A percentile compares a stretch with the other conserved stretches of the same genome.
Evolutionary conservation across 2,888 invertebrate species (phyloP).

Genomic region (Palloptera scutellata): DNA sequence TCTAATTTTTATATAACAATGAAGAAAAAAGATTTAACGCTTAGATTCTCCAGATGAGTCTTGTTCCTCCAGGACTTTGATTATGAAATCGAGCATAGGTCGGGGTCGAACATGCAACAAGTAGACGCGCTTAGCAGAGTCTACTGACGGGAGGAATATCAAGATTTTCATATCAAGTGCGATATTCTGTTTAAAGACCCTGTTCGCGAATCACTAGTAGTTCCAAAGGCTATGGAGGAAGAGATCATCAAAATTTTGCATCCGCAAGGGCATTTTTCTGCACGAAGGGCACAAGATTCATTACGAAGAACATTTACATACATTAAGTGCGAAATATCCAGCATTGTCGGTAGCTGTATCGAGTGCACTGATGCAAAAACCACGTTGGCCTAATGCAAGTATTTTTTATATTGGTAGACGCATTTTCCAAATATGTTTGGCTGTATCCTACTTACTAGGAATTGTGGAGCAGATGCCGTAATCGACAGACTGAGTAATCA

Average conservation of each 20-base stretch:
- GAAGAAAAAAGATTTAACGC: conserved; percentile 43
- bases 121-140: conserved; percentile 10
- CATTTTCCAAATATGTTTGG: conserved; percentile 55
- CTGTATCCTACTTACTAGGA: conserved; percentile 51
- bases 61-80: conserved; percentile 26
- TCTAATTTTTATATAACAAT: conserved; percentile 34
- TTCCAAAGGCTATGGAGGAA: conserved; percentile 41
- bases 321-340: conserved; percentile 27
- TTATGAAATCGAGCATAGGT: conserved; percentile 18
- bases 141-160: conserved; percentile 14
- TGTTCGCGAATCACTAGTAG: conserved; percentile 27
- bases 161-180: conserved; percentile 26
- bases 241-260: conserved; percentile 55
- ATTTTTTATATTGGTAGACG: conserved; percentile 52
- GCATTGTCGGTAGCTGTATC: conserved; percentile 32
- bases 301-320: conserved; percentile 34
- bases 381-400: conserved; percentile 53
- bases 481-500: conserved; percentile 43
- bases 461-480: conserved; percentile 46
- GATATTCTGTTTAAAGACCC: conserved; percentile 31
- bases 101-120: conserved; percentile 20
- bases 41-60: conserved; percentile 19
- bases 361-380: conserved; percentile 38
- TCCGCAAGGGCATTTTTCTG: conserved; percentile 55
- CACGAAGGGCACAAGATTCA: conserved; percentile 44